Evolutionary conservation across 23 tunicate genomes (phyloP), one percentile per base, ranked within the genome.

Genomic region (Corella eumyota): DNA sequence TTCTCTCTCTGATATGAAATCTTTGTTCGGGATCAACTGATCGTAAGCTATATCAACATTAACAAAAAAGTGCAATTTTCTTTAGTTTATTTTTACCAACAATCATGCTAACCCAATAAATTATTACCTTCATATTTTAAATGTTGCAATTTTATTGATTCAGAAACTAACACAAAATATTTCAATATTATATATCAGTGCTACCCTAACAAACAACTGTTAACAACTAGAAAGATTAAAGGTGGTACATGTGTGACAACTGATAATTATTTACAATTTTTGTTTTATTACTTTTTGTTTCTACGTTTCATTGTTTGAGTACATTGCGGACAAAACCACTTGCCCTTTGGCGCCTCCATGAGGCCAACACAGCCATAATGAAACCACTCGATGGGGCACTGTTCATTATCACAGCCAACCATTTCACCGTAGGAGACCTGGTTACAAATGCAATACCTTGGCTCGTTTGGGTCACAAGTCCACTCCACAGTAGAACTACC

Each of bases 361-460:
- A 92, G 40, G 2, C 76, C 79, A 27, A 92, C 98, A 53, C 98
- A 92, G 11, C 85, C 98, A 57, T 82, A 92, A 71, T 92, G 98
- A 51, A 92, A 92, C 98, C 98, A 92, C 45, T 92, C 98, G 32
- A 92, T 77, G 52, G 98, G 61, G 44, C 98, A 92, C 60, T 92
- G 77, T 7, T 71, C 73, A 60, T 85, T 85, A 45, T 85, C 95
- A 64, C 95, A 85, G 0, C 95, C 95, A 3, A 85, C 95, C 95
- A 85, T 85, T 35, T 77, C 95, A 31, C 95, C 95, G 36, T 85
- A 85, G 19, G 95, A 85, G 3, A 85, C 80, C 31, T 85, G 95
- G 59, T 85, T 85, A 56, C 95, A 85, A 1, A 85, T 50, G 35
- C 95, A 85, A 50, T 85, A 85, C 21, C 95, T 40, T 19, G 95